Evolutionary conservation across 2,113 vertebrate species (phyloP).

Genomic region (Pristiophorus japonicus): DNA sequence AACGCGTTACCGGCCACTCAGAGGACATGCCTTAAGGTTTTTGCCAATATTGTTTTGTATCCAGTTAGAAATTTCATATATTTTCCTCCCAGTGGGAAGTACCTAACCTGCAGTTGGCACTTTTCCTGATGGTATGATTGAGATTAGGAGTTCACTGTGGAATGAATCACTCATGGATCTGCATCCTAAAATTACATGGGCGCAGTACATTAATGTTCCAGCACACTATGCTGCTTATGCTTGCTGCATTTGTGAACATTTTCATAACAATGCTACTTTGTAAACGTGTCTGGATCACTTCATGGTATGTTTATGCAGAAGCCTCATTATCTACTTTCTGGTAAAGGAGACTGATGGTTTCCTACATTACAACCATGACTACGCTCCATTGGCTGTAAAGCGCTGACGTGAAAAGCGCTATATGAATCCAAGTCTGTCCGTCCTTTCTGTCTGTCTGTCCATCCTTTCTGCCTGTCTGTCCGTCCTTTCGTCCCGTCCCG

Average conservation of each 20-base stretch:
- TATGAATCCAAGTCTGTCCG: no score
- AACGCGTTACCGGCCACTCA: not conserved
- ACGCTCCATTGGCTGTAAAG: no score
- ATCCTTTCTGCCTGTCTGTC: no score
- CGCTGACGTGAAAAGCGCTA: no score
- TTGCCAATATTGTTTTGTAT: not conserved
- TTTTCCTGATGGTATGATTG: not conserved
- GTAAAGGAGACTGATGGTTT: not conserved
- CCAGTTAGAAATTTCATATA: not conserved
- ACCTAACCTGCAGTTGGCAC: not conserved
- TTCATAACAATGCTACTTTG: not conserved
- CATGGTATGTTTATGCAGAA: not conserved
- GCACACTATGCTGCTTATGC: not conserved
- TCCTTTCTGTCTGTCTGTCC: no score
- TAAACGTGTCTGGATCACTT: not conserved
- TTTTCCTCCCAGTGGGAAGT: not conserved
- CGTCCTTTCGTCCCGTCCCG: no score
- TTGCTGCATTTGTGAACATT: not conserved
- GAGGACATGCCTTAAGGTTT: not conserved
- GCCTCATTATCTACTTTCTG: not conserved
- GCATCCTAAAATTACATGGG: not conserved
- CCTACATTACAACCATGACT: no score
- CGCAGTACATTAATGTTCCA: not conserved
- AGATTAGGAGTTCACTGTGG: not conserved
- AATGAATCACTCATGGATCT: not conserved